These are phyloP conservation scores for Scyliorhinus canicula DNA, from an alignment of 2,797 vertebrate species.

Conservation along the genomic window DNA sequence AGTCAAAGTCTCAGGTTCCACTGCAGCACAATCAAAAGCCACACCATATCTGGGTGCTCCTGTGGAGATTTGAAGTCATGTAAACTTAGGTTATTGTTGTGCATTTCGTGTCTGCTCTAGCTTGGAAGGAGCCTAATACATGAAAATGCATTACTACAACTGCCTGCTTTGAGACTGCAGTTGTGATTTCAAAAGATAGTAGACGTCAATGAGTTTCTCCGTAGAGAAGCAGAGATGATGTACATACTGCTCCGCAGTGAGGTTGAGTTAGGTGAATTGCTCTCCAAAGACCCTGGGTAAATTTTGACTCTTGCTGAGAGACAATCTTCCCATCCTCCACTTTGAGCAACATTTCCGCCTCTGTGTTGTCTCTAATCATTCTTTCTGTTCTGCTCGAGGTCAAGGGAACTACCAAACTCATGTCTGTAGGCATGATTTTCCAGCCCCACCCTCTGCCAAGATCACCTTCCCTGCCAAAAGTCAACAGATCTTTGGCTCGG, in stretches of 20 bases:
- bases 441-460: too few relatives aligned
- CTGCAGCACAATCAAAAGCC: neutral
- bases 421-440: too few relatives aligned
- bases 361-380: neutral
- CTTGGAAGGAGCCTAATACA: neutral
- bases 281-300: neutral
- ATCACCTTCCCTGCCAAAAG: too few relatives aligned
- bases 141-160: neutral
- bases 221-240: neutral
- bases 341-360: too few relatives aligned
- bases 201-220: too few relatives aligned
- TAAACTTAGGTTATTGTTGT: neutral
- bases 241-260: neutral
- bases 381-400: neutral
- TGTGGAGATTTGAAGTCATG: neutral
- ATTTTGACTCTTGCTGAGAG: neutral
- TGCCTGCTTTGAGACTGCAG: neutral
- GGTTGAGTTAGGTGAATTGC: neutral
- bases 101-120: neutral
- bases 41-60: neutral
- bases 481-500: too few relatives aligned
- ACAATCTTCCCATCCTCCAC: too few relatives aligned
- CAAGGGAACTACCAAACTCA: too few relatives aligned
- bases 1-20: too few relatives aligned
- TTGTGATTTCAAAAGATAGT: neutral